Conservation (phyloP, 2,888 invertebrate genomes). For the Malachius bipustulatus region DNA sequence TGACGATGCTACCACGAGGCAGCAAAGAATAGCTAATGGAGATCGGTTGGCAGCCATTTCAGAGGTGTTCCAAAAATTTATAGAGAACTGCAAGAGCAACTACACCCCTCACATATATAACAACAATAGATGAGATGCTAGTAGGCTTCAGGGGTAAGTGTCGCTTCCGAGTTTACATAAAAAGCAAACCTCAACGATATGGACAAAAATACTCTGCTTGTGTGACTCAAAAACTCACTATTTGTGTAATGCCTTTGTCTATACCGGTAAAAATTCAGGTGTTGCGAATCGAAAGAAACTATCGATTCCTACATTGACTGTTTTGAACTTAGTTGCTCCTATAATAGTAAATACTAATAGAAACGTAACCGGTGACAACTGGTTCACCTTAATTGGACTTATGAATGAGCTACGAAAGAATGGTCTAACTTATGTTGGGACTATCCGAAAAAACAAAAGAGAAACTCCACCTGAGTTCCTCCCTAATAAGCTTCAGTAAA, state of each 20-base stretch:
- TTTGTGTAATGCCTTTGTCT: conserved; percentile 4
- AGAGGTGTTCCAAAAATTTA: conserved; percentile 14
- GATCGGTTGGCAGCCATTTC: conserved; percentile 15
- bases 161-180: conserved; percentile 17
- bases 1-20: conserved; percentile 16
- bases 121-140: conserved; percentile 18
- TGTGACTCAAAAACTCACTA: conserved; percentile 5
- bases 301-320: neutral
- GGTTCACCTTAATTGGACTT: conserved; percentile 5
- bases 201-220: conserved; percentile 5
- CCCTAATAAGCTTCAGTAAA: no score
- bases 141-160: conserved; percentile 16
- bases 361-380: conserved; percentile 4
- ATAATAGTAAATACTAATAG: conserved; percentile 1
- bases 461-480: conserved; percentile 4
- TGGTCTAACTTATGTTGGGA: conserved; percentile 7
- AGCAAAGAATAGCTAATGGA: conserved; percentile 7
- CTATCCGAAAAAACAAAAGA: conserved; percentile 4
- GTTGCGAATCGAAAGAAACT: neutral
- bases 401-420: neutral
- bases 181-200: conserved; percentile 17
- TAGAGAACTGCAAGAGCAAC: conserved; percentile 12
- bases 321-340: conserved; percentile 1
- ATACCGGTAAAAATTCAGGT: conserved; percentile 2
- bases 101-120: conserved; percentile 13